These are phyloP conservation scores for Onychomys torridus DNA, from an alignment of 2,797 vertebrate species.

Conservation along the genomic window DNA sequence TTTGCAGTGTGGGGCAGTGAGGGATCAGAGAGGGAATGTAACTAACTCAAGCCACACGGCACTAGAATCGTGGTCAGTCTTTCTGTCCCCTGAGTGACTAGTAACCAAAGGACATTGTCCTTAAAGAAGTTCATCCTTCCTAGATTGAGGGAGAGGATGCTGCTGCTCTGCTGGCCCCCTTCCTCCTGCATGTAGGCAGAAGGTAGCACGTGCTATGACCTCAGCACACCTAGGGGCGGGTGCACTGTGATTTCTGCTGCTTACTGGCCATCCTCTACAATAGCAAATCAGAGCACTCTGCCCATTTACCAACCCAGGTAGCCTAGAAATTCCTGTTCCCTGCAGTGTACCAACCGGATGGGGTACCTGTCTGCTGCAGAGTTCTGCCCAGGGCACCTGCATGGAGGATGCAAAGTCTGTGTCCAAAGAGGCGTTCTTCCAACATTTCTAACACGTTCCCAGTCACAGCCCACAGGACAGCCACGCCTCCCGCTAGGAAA, in stretches of 20 bases:
- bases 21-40: background rate
- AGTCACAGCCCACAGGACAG: background rate
- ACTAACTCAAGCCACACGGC: background rate
- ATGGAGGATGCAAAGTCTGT: background rate
- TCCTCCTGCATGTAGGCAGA: background rate
- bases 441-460: background rate
- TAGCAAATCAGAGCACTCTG: background rate
- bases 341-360: background rate
- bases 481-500: background rate
- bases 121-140: background rate
- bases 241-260: background rate
- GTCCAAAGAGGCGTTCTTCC: accelerated
- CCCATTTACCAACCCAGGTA: background rate
- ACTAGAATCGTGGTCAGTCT: no score
- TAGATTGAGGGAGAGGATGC: background rate
- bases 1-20: background rate
- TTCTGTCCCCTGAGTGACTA: conserved; percentile 1
- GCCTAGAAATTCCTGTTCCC: background rate
- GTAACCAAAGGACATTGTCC: conserved; percentile 27
- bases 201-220: accelerated
- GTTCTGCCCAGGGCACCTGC: background rate
- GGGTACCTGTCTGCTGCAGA: background rate
- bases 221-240: background rate
- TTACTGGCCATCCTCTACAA: background rate
- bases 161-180: background rate